phyloP scores from a whole-genome alignment of 2,113 vertebrate species.

The Pelusios castaneus region DNA sequence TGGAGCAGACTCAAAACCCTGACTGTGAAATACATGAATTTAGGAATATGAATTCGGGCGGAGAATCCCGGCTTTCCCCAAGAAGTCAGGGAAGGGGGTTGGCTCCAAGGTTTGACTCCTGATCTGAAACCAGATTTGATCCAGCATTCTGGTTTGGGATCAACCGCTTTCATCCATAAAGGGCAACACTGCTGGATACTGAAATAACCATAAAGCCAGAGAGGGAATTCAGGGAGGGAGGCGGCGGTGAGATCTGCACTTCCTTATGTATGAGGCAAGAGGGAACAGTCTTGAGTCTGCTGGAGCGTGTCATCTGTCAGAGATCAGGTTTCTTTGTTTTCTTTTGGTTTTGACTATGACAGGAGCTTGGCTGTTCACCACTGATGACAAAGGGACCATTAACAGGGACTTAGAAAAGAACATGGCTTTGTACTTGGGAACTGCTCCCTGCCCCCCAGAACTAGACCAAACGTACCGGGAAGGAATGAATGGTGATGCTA shows the following conservation, averaged over 20 bases:
- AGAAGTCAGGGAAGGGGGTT: neutral
- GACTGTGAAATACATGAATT: neutral
- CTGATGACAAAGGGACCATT: neutral
- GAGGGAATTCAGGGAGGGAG: neutral
- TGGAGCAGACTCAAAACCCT: neutral
- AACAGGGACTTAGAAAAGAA: neutral
- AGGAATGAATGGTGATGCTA: fast-evolving
- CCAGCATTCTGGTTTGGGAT: neutral
- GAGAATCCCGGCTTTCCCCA: neutral
- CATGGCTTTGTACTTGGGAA: neutral
- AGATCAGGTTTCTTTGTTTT: neutral
- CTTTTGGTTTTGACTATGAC: neutral
- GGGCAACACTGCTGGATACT: neutral
- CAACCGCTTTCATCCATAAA: neutral
- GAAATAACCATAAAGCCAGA: neutral
- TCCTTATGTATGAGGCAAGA: neutral
- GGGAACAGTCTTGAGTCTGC: neutral
- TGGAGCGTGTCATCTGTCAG: neutral
- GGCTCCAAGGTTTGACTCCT: neutral
- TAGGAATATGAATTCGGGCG: neutral
- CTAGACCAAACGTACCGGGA: neutral
- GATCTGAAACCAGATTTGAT: neutral
- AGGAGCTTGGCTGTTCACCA: neutral
- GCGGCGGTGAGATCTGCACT: neutral
- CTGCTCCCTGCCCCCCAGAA: neutral